Conservation (phyloP, 1,140 invertebrate genomes). For the Drosophila oshimai region DNA sequence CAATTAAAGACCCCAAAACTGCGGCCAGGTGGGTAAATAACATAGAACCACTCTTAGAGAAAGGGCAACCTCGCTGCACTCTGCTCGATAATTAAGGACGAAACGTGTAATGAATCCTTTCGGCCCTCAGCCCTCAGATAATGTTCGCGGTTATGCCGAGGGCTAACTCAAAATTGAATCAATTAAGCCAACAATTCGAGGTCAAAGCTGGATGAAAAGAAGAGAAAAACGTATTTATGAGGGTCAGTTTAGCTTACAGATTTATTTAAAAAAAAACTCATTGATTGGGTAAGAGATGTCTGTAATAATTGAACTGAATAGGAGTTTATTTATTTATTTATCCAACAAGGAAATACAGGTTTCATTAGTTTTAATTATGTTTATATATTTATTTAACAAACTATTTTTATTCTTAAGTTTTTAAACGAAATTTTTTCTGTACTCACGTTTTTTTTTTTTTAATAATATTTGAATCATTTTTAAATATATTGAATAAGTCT, state of each 20-base stretch:
- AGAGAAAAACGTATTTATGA: background rate
- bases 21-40: conserved; percentile 6
- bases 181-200: conserved; percentile 1
- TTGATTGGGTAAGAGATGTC: too few relatives aligned
- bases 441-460: too few relatives aligned
- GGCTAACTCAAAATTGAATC: conserved; percentile 13
- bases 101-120: conserved; percentile 5
- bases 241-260: background rate
- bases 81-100: conserved; percentile 7
- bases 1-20: conserved; percentile 13
- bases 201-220: background rate
- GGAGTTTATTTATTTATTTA: background rate
- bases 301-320: too few relatives aligned
- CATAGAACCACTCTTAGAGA: background rate
- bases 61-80: background rate
- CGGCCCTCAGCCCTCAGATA: background rate
- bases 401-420: too few relatives aligned
- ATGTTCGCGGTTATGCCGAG: background rate
- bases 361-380: too few relatives aligned
- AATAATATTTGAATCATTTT: too few relatives aligned
- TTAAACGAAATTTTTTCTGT: too few relatives aligned
- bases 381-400: too few relatives aligned
- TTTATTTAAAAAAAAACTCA: background rate
- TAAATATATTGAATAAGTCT: too few relatives aligned
- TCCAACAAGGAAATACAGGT: too few relatives aligned